Evolutionary conservation across 2,888 invertebrate genomes (phyloP).

Genomic region (Arctia plantaginis): DNA sequence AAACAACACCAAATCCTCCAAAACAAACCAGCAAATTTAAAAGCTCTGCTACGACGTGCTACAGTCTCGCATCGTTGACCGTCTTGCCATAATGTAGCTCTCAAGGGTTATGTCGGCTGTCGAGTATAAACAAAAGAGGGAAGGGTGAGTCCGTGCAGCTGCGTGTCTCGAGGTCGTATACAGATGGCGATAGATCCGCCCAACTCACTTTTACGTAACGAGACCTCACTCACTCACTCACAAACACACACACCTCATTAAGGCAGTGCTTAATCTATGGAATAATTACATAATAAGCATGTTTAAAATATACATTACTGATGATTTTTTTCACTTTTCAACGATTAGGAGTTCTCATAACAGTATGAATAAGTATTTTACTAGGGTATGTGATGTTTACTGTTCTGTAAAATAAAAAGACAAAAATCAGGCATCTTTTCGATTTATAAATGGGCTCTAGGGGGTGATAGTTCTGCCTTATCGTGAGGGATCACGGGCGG

Average conservation of each 20-base stretch:
- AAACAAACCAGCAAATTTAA: constrained; percentile 23
- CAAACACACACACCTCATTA: constrained; percentile 12
- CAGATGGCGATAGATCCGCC: constrained; percentile 66
- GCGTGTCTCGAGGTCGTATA: constrained; percentile 60
- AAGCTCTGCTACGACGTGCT: constrained; percentile 26
- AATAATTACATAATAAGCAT: neutral
- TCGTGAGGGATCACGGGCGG: constrained; percentile 55
- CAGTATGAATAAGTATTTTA: neutral
- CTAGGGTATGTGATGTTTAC: neutral
- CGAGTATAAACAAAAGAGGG: constrained; percentile 63
- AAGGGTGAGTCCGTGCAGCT: constrained; percentile 67
- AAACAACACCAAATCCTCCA: too few relatives aligned
- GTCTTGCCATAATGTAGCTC: constrained; percentile 49
- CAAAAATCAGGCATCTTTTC: neutral
- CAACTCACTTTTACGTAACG: constrained; percentile 24
- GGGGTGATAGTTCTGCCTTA: constrained; percentile 52
- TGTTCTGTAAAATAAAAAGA: neutral
- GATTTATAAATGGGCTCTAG: constrained; percentile 12
- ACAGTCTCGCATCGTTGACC: constrained; percentile 33
- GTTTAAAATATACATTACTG: neutral
- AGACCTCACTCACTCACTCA: constrained; percentile 15
- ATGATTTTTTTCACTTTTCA: neutral
- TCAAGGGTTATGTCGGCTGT: constrained; percentile 37
- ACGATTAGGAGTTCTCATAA: neutral
- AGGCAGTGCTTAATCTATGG: neutral